phyloP scores from a whole-genome alignment of 2,113 vertebrate species.

The Uropsilus gracilis region DNA sequence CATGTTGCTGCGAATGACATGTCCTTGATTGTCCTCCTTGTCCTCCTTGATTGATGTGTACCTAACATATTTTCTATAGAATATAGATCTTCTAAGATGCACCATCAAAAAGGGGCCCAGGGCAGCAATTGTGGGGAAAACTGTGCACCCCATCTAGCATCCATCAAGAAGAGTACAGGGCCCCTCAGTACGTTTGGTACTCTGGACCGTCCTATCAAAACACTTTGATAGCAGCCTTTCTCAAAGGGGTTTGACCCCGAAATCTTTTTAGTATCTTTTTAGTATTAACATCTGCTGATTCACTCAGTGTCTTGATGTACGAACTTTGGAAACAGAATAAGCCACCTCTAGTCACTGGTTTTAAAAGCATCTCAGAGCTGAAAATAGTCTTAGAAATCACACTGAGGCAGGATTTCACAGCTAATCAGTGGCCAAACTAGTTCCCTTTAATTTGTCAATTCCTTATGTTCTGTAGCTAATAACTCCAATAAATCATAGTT shows the following conservation, averaged over 20 bases:
- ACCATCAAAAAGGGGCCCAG: neutral
- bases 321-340: conserved; percentile 38
- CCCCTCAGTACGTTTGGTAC: neutral
- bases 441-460: neutral
- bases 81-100: neutral
- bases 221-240: neutral
- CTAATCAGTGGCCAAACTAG: neutral
- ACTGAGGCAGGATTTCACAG: neutral
- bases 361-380: neutral
- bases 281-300: neutral
- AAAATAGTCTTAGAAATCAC: conserved; percentile 14
- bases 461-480: neutral
- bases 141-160: neutral
- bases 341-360: neutral
- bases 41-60: too few species aligned
- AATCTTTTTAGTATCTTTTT: neutral
- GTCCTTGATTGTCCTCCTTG: too few species aligned
- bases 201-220: neutral
- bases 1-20: too few species aligned
- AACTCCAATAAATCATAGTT: neutral
- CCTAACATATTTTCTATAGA: neutral
- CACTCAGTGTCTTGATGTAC: neutral
- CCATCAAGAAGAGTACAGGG: neutral
- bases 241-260: neutral
- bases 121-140: neutral